A percentile compares a stretch with the other conserved stretches of the same genome.
phyloP scores from a whole-genome alignment of 30 jellyfish, hydroid and myxozoan genomes.

The Catostylus mosaicus region DNA sequence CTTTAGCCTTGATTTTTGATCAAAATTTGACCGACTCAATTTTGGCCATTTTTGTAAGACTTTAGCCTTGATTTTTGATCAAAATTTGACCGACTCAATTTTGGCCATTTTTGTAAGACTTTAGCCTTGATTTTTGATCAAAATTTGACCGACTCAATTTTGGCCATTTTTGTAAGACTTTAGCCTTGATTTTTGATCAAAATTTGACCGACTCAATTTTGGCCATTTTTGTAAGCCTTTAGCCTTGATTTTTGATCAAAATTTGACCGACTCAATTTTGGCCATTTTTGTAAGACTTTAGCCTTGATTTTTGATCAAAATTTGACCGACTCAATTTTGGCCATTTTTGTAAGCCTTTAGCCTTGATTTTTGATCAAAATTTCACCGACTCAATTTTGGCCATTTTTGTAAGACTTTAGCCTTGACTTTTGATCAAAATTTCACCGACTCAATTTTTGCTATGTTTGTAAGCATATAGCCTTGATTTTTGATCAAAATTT shows the following conservation, averaged over 20 bases:
- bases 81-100: background rate
- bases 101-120: background rate
- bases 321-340: background rate
- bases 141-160: background rate
- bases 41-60: background rate
- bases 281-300: too few species aligned
- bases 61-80: constrained; percentile 21
- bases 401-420: constrained; percentile 1
- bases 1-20: too few species aligned
- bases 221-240: background rate
- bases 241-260: background rate
- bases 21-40: background rate
- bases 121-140: background rate
- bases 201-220: background rate
- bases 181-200: too few species aligned
- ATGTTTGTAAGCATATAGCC: too few species aligned
- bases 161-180: too few species aligned
- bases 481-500: background rate
- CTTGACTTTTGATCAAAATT: background rate
- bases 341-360: too few species aligned
- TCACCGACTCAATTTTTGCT: background rate
- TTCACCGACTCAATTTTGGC: background rate
- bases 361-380: background rate
- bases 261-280: background rate
- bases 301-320: background rate